phyloP scores from a whole-genome alignment of 2,888 invertebrate species.

The Norana najaformis region DNA sequence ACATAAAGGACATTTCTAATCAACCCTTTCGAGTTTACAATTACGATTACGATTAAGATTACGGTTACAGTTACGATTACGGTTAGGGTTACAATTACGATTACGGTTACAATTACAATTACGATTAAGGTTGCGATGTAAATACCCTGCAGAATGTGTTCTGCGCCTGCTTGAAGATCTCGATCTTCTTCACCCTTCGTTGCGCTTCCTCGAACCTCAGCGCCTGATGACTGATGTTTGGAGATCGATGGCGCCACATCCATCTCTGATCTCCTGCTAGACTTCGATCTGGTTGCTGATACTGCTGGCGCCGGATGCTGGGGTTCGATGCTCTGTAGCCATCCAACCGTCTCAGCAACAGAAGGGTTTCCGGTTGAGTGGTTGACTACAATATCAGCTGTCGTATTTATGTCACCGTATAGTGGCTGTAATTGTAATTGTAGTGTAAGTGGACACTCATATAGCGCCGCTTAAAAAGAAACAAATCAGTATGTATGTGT shows the following conservation, averaged over 20 bases:
- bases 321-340: background rate
- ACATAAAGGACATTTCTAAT: too few relatives aligned
- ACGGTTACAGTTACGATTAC: too few relatives aligned
- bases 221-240: background rate
- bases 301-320: background rate
- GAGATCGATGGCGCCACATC: background rate
- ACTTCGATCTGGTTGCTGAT: background rate
- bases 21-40: too few relatives aligned
- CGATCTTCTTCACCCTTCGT: background rate
- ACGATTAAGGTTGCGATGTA: background rate
- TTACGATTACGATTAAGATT: background rate
- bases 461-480: too few relatives aligned
- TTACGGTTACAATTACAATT: background rate
- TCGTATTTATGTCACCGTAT: background rate
- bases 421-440: background rate
- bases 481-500: too few relatives aligned
- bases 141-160: background rate
- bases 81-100: background rate
- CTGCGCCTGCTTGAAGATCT: background rate
- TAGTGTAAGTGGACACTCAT: too few relatives aligned
- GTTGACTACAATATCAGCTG: background rate
- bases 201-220: conserved; percentile 17
- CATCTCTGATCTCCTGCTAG: background rate
- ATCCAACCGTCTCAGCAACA: background rate
- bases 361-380: conserved; percentile 13